Conservation (phyloP, 2,797 vertebrate species). For the Hippopotamyrus pictus region DNA sequence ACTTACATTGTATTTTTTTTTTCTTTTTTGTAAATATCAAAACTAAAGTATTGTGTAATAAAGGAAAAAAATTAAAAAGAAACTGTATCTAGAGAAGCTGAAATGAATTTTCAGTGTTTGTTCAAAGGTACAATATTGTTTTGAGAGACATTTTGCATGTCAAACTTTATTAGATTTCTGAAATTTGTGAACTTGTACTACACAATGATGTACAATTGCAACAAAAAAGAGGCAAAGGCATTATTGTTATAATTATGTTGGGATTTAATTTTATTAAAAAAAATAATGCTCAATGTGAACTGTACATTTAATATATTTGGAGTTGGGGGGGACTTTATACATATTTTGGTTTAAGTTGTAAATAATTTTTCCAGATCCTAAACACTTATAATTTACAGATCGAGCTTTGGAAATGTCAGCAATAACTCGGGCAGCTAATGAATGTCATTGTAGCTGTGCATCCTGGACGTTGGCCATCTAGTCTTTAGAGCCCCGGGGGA, state of each 20-base stretch:
- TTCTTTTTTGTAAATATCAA: constrained; percentile 87
- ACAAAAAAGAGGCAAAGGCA: constrained; percentile 69
- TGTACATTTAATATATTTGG: constrained; percentile 99
- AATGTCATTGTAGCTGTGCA: constrained; percentile 99
- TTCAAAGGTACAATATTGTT: constrained; percentile 94
- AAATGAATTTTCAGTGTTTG: constrained; percentile 91
- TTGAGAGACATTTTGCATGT: constrained; percentile 98
- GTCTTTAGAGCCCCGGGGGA: constrained; percentile 24
- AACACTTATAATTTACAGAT: constrained; percentile 96
- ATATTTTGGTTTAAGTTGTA: constrained; percentile 90
- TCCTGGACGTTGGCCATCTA: constrained; percentile 57
- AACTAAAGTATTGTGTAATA: constrained; percentile 85
- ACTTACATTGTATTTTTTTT: constrained; percentile 75
- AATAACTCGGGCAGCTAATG: constrained; percentile 99
- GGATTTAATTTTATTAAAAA: constrained; percentile 98
- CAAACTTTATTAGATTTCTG: constrained; percentile 86
- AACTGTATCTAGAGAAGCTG: constrained; percentile 67
- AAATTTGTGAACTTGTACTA: constrained; percentile 89
- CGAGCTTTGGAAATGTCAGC: constrained; percentile 85
- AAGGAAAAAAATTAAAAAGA: constrained; percentile 49
- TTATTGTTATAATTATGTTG: constrained; percentile 93
- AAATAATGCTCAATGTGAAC: constrained; percentile 82
- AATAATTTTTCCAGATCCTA: constrained; percentile 93
- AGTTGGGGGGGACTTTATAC: constrained; percentile 84
- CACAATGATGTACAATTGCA: constrained; percentile 91